phyloP scores from a whole-genome alignment of 53 echinoderm and acorn worm genomes.

The Paracentrotus lividus region DNA sequence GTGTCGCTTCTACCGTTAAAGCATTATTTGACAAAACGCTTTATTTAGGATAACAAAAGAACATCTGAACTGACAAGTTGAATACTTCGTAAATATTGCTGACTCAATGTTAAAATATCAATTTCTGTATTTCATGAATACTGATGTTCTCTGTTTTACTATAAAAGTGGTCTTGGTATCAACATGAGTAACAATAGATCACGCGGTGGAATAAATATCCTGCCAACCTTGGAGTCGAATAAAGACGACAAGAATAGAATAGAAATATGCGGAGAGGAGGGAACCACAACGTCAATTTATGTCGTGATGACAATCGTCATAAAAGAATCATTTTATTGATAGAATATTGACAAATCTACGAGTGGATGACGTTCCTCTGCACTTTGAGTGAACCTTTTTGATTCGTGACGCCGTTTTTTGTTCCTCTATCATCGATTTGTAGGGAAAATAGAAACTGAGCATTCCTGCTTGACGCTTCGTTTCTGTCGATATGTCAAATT shows the following conservation, averaged over 20 bases:
- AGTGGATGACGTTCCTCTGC: background rate
- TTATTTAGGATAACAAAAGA: background rate
- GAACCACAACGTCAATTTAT: background rate
- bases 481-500: background rate
- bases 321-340: background rate
- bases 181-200: background rate
- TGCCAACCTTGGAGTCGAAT: background rate
- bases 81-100: background rate
- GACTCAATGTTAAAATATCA: conserved; percentile 11
- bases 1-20: background rate
- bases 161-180: background rate
- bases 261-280: no score
- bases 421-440: background rate
- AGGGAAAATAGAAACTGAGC: background rate
- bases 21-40: background rate
- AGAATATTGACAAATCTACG: background rate
- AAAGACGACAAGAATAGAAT: background rate
- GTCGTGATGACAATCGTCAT: background rate
- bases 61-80: background rate
- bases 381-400: background rate
- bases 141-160: background rate
- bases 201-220: background rate
- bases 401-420: background rate
- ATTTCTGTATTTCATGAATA: background rate
- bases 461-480: background rate